phyloP scores from a whole-genome alignment of 2,113 vertebrate genomes.

The Rhombomys opimus region DNA sequence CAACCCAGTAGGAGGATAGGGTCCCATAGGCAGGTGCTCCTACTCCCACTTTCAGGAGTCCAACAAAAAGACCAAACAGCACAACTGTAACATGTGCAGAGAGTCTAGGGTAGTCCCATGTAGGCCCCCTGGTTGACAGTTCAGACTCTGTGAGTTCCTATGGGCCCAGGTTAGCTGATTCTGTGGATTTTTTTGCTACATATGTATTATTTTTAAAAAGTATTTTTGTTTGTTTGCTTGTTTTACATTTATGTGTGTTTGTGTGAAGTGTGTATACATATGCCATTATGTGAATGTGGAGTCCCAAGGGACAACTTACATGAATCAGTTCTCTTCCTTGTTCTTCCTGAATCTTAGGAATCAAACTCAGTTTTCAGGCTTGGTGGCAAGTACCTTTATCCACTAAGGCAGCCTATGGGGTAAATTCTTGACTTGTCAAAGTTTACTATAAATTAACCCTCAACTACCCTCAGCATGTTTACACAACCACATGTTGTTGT shows the following conservation, averaged over 20 bases:
- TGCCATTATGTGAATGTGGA: background rate
- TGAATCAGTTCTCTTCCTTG: background rate
- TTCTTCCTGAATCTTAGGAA: background rate
- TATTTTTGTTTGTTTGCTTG: background rate
- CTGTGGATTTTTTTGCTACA: background rate
- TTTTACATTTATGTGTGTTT: background rate
- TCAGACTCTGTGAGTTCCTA: background rate
- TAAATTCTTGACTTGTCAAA: background rate
- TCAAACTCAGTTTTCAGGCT: background rate
- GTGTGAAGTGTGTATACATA: background rate
- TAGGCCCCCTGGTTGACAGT: background rate
- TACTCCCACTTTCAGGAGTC: background rate
- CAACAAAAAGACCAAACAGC: background rate
- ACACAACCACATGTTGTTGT: background rate
- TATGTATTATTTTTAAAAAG: background rate
- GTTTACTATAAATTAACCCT: background rate
- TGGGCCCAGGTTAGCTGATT: background rate
- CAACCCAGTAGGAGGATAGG: background rate
- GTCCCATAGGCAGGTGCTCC: background rate
- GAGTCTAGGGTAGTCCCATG: background rate
- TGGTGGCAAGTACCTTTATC: background rate
- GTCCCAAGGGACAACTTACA: background rate
- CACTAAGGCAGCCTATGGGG: background rate
- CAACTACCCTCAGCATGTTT: background rate
- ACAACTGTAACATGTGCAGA: background rate